Percentiles rank a stretch among this genome's conserved stretches.
These are phyloP conservation scores for Chouioia cunea DNA, from an alignment of 2,888 invertebrate genomes.

Conservation along the genomic window DNA sequence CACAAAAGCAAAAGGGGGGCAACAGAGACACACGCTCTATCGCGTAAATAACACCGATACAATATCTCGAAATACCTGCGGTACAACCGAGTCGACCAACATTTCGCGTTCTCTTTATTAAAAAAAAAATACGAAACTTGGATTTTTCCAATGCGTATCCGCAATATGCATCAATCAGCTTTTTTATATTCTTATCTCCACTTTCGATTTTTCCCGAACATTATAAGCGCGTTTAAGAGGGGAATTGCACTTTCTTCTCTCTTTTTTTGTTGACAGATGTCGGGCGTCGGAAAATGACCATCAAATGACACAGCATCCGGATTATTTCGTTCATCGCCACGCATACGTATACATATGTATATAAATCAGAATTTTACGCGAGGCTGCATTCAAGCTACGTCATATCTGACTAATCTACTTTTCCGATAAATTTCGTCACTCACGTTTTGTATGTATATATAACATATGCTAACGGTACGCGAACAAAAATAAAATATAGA, in stretches of 20 bases:
- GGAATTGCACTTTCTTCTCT: too few species aligned
- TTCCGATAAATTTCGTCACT: too few species aligned
- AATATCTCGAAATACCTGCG: constrained; percentile 13
- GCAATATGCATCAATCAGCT: constrained; percentile 11
- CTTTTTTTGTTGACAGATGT: constrained; percentile 40
- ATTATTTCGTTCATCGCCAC: too few species aligned
- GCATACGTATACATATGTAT: neutral
- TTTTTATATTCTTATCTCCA: neutral
- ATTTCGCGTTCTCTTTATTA: neutral
- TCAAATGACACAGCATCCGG: constrained; percentile 39
- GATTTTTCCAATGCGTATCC: constrained; percentile 21
- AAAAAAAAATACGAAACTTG: constrained; percentile 17
- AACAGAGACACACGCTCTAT: neutral
- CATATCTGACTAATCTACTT: too few species aligned
- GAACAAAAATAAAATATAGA: too few species aligned
- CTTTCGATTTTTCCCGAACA: neutral
- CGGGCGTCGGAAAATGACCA: constrained; percentile 33
- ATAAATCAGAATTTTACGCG: constrained; percentile 29
- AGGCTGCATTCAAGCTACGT: neutral
- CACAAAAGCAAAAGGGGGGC: too few species aligned
- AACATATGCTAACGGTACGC: too few species aligned
- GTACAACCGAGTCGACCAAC: constrained; percentile 28
- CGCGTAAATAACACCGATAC: neutral
- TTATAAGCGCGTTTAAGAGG: too few species aligned
- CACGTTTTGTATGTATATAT: too few species aligned